phyloP scores from a whole-genome alignment of 2,888 invertebrate species.

The Smittia sp. region DNA sequence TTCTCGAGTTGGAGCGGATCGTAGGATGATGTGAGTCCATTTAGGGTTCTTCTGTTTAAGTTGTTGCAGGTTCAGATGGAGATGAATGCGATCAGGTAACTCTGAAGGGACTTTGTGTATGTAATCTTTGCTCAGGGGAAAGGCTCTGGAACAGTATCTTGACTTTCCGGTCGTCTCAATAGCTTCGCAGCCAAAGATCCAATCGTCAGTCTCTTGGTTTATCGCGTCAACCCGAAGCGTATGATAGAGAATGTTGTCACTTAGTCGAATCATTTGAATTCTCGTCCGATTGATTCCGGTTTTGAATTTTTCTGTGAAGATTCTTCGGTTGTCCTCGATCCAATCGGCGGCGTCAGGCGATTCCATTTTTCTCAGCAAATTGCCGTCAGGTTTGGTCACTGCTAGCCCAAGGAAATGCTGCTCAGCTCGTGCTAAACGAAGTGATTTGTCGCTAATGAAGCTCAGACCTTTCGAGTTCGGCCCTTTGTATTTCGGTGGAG shows the following conservation, averaged over 20 bases:
- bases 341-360: constrained; percentile 54
- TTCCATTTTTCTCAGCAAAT: not conserved
- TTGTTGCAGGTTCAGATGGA: constrained; percentile 62
- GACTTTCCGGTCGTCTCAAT: constrained; percentile 56
- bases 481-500: constrained; percentile 52
- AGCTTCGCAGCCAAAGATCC: constrained; percentile 75
- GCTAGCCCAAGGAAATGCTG: constrained; percentile 48
- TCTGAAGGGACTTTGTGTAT: constrained; percentile 58
- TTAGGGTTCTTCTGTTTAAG: constrained; percentile 58
- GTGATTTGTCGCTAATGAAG: constrained; percentile 48
- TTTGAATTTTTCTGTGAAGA: constrained; percentile 48
- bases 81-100: constrained; percentile 53
- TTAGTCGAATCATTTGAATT: constrained; percentile 49
- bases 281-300: constrained; percentile 47
- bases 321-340: constrained; percentile 57
- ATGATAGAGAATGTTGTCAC: constrained; percentile 47
- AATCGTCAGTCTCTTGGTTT: constrained; percentile 67
- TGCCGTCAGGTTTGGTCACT: not conserved
- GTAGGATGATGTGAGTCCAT: constrained; percentile 70
- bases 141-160: constrained; percentile 56
- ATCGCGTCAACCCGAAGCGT: constrained; percentile 64
- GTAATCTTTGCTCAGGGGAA: constrained; percentile 50
- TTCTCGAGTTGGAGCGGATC: constrained; percentile 62
- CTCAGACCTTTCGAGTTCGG: constrained; percentile 43
- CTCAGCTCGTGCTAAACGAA: constrained; percentile 47